phyloP scores from a whole-genome alignment of 2,797 vertebrate species.

The Arctocebus calabarensis region DNA sequence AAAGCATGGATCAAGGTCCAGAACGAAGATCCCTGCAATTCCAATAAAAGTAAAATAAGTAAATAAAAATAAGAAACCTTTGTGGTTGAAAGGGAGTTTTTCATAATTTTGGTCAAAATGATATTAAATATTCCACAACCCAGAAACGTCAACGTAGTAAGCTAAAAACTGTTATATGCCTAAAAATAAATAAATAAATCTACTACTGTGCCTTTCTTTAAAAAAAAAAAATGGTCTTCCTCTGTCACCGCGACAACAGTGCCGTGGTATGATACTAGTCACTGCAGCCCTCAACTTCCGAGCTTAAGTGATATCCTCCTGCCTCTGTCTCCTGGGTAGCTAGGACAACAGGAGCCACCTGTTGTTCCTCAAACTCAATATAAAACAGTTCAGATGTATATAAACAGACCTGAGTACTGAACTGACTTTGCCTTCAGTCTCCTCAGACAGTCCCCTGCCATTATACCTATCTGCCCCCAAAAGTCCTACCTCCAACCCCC shows the following conservation, averaged over 20 bases:
- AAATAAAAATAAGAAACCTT: neutral
- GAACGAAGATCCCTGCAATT: neutral
- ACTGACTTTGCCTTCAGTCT: neutral
- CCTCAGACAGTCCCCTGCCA: neutral
- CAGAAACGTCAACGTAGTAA: neutral
- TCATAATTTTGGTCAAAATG: slow-evolving; percentile 25
- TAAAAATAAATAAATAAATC: neutral
- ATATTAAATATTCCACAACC: neutral
- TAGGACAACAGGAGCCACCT: too few species aligned
- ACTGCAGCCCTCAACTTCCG: too few species aligned
- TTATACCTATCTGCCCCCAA: neutral
- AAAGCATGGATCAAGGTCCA: neutral
- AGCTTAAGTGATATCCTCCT: too few species aligned
- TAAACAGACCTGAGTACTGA: neutral
- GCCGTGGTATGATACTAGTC: too few species aligned
- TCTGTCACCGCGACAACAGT: too few species aligned
- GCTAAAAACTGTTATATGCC: neutral
- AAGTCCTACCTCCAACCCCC: neutral
- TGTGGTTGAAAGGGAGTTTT: slow-evolving; percentile 30
- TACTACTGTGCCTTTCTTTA: neutral
- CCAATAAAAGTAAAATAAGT: slow-evolving; percentile 39
- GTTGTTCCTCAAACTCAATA: neutral
- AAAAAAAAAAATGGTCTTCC: too few species aligned
- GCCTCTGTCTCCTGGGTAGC: too few species aligned
- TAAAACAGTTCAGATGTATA: neutral